These are phyloP conservation scores for Lycocerus yunnanus DNA, from an alignment of 2,888 invertebrate species.

Conservation along the genomic window DNA sequence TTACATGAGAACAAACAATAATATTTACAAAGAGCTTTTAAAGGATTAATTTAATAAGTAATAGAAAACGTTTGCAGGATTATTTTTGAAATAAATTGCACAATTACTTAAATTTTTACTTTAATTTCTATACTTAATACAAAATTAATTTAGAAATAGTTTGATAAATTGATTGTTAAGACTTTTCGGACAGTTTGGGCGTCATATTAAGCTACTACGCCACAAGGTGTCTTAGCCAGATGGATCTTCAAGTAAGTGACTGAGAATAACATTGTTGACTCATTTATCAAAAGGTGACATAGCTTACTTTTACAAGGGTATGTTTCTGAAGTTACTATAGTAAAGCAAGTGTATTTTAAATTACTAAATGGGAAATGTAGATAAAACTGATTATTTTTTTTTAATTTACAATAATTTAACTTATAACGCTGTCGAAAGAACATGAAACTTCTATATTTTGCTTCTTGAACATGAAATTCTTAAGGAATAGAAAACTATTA, in stretches of 20 bases:
- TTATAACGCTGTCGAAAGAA: neutral
- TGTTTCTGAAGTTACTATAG: neutral
- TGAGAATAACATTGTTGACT: neutral
- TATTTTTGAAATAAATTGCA: neutral
- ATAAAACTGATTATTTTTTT: neutral
- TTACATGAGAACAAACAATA: neutral
- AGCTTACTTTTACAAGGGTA: neutral
- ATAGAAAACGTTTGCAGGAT: neutral
- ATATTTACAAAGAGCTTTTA: too few species aligned
- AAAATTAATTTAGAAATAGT: neutral
- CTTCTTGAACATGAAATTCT: too few species aligned
- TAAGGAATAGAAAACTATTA: too few species aligned
- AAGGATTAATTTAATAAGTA: neutral
- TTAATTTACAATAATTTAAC: neutral
- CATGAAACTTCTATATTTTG: too few species aligned
- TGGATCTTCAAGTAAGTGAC: conserved; percentile 4
- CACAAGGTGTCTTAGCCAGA: conserved; percentile 3
- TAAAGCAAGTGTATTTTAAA: neutral
- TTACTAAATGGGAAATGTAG: neutral
- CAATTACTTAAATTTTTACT: neutral
- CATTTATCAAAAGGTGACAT: conserved; percentile 2
- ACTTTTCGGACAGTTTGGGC: conserved; percentile 1
- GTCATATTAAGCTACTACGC: neutral
- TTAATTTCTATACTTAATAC: neutral
- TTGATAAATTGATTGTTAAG: conserved; percentile 4